Evolutionary conservation across 92 coral and sea anemone species (phyloP).

Genomic region (Micromussa lordhowensis): DNA sequence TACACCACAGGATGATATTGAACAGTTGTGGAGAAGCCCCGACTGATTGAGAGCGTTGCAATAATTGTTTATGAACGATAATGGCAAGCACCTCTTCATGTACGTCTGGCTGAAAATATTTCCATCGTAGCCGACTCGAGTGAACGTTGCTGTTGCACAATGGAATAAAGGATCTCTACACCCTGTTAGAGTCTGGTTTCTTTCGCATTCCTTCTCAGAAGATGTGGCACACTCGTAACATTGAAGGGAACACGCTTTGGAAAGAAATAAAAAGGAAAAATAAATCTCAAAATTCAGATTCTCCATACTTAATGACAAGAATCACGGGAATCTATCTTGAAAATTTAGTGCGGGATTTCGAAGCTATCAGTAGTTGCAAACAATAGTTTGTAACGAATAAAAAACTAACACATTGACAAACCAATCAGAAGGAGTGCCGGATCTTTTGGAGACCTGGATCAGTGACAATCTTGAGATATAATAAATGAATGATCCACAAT

Average conservation of each 20-base stretch:
- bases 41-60: neutral
- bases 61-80: neutral
- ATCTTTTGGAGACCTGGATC: no score
- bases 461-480: no score
- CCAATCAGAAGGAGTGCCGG: no score
- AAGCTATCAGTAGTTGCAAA: no score
- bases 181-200: neutral
- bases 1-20: neutral
- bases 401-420: no score
- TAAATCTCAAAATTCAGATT: neutral
- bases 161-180: neutral
- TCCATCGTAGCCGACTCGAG: neutral
- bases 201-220: neutral
- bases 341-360: no score
- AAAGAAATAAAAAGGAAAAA: neutral
- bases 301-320: neutral
- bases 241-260: conserved; percentile 8
- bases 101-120: neutral
- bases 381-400: no score
- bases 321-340: no score
- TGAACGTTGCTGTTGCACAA: neutral
- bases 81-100: neutral
- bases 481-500: no score
- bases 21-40: neutral
- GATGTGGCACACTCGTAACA: neutral